Evolutionary conservation across 2,888 invertebrate species (phyloP).

Genomic region (Lasius platythorax): DNA sequence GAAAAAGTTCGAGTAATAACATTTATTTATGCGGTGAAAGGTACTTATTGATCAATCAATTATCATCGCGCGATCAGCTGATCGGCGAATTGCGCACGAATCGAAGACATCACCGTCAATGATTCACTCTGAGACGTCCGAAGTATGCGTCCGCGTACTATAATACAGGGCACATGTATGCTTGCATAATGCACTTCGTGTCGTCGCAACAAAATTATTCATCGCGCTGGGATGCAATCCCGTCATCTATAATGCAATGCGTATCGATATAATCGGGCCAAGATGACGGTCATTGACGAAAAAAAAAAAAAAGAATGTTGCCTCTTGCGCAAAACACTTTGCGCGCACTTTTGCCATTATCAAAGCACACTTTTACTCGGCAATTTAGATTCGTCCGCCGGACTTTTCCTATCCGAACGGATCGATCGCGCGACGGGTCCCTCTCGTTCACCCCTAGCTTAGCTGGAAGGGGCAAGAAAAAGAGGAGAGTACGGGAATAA

Average conservation of each 20-base stretch:
- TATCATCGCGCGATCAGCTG: neutral
- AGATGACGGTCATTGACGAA: constrained; percentile 52
- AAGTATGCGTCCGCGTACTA: neutral
- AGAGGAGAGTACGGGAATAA: constrained; percentile 32
- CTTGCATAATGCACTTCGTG: constrained; percentile 20
- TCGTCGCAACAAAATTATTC: constrained; percentile 19
- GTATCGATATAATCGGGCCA: neutral
- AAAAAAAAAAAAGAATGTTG: constrained; percentile 9
- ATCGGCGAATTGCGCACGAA: neutral
- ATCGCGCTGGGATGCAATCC: neutral
- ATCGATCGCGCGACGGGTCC: constrained; percentile 17
- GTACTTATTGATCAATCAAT: neutral
- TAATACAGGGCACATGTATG: neutral
- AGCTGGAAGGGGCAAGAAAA: constrained; percentile 1
- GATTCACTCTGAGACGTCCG: neutral
- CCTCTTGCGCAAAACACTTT: neutral
- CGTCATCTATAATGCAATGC: constrained; percentile 4
- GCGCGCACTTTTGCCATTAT: constrained; percentile 32
- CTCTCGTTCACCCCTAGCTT: neutral
- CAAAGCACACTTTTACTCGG: constrained; percentile 8
- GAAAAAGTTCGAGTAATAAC: neutral
- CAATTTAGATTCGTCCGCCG: constrained; percentile 32
- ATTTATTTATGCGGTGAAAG: neutral
- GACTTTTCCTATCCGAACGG: constrained; percentile 27
- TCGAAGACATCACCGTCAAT: neutral